These are phyloP conservation scores for Pelmatolapia mariae DNA, from an alignment of 2,113 vertebrate species.

Conservation along the genomic window DNA sequence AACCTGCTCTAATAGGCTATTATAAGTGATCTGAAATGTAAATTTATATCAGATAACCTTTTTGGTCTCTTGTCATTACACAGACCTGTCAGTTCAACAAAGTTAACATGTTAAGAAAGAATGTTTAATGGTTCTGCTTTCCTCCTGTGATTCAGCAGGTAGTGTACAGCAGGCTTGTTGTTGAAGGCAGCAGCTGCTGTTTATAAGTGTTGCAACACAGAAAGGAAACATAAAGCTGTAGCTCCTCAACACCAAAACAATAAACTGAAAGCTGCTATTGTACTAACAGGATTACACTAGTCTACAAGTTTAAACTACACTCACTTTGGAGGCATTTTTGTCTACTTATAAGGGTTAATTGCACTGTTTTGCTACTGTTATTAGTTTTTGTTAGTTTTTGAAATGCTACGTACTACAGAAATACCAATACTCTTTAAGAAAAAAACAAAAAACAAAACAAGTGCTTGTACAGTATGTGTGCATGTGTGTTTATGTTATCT, in stretches of 20 bases:
- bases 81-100: not conserved
- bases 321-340: not conserved
- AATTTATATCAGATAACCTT: fast-evolving
- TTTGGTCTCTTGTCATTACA: not conserved
- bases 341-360: not conserved
- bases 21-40: not conserved
- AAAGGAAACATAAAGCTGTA: not conserved
- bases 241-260: not conserved
- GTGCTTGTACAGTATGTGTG: not conserved
- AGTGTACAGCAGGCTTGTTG: not conserved
- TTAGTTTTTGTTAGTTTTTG: not conserved
- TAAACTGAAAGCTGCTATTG: fast-evolving
- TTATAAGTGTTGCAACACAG: not conserved
- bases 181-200: not conserved
- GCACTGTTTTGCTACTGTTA: not conserved
- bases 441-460: not conserved
- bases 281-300: not conserved
- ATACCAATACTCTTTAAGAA: not conserved
- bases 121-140: not conserved
- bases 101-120: not conserved
- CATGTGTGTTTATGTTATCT: not conserved
- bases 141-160: not conserved
- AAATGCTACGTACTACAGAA: not conserved
- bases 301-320: not conserved
- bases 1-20: not conserved